Conservation (phyloP, 2,888 invertebrate genomes). For the Andrena chrysosceles region DNA sequence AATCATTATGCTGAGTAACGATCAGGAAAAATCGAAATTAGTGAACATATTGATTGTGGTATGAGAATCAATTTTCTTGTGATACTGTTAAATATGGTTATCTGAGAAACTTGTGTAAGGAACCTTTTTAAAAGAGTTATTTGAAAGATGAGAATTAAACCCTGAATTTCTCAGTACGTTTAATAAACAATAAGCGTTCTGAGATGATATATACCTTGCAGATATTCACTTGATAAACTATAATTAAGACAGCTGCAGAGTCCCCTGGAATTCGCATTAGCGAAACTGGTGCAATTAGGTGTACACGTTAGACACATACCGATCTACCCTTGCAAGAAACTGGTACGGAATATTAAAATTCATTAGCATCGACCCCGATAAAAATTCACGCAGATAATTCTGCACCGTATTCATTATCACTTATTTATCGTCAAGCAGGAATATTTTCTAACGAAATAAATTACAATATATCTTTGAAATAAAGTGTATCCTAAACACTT, state of each 20-base stretch:
- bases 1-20: no score
- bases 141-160: not conserved
- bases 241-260: conserved; percentile 24
- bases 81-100: no score
- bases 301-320: conserved; percentile 14
- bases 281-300: conserved; percentile 24
- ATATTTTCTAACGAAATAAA: not conserved
- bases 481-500: not conserved
- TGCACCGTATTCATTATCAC: no score
- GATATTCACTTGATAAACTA: conserved; percentile 19
- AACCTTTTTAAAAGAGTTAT: no score
- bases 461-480: no score
- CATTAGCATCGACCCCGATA: not conserved
- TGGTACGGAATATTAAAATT: conserved; percentile 21
- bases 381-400: not conserved
- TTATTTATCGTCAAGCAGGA: not conserved
- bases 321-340: not conserved
- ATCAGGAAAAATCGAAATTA: no score
- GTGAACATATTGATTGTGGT: no score
- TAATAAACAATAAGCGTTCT: not conserved
- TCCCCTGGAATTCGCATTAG: conserved; percentile 20
- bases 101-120: no score
- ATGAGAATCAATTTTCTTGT: no score
- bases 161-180: conserved; percentile 3
- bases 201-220: conserved; percentile 5